These are phyloP conservation scores for Dendrolimus punctatus DNA, from an alignment of 1,140 invertebrate genomes.

Conservation along the genomic window DNA sequence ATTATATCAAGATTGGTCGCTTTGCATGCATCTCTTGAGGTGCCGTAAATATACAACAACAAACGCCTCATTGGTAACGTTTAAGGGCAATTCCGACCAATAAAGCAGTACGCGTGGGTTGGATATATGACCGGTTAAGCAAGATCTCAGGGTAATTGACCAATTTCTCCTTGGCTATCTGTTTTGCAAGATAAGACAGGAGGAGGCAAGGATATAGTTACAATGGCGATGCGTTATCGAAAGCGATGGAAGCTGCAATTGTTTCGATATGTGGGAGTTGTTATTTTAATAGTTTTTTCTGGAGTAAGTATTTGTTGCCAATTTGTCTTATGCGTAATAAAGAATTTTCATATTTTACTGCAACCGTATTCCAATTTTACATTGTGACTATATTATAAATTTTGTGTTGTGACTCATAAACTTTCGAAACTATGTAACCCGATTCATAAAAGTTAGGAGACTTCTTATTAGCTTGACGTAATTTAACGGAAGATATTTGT, in stretches of 20 bases:
- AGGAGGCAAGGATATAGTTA: neutral
- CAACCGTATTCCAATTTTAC: no score
- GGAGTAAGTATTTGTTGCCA: slow-evolving; percentile 12
- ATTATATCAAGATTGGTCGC: slow-evolving; percentile 29
- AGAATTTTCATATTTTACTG: no score
- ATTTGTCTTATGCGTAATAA: neutral
- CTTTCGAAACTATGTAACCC: neutral
- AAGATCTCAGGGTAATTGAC: slow-evolving; percentile 19
- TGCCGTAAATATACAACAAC: slow-evolving; percentile 59
- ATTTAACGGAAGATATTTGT: no score
- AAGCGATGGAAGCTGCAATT: slow-evolving; percentile 36
- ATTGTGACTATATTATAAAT: no score
- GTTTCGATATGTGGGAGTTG: slow-evolving; percentile 37
- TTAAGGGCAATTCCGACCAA: slow-evolving; percentile 62
- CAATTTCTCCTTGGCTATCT: neutral
- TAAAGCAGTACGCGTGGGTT: slow-evolving; percentile 58
- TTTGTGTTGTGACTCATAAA: neutral
- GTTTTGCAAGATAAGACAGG: neutral
- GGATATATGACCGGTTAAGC: slow-evolving; percentile 31
- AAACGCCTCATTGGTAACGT: slow-evolving; percentile 61
- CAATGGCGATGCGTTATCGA: slow-evolving; percentile 13
- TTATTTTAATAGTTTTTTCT: slow-evolving; percentile 46
- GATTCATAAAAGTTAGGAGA: neutral
- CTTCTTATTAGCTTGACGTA: no score
- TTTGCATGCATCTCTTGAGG: slow-evolving; percentile 39